Percentiles rank a stretch among this genome's conserved stretches.
Evolutionary conservation across 2,797 vertebrate genomes (phyloP).

Genomic region (Toxotes lorentzi): DNA sequence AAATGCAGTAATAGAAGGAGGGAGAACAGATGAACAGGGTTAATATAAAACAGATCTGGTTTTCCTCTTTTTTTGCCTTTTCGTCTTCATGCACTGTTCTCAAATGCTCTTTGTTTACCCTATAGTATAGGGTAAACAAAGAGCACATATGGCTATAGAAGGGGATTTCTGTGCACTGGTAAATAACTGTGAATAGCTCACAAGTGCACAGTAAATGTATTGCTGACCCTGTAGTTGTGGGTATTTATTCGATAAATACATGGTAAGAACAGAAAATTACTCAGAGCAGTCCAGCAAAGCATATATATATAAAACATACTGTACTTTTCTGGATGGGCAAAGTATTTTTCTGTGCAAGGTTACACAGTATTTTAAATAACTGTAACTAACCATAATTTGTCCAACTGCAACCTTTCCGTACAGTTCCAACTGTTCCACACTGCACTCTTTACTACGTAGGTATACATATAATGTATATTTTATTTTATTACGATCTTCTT

Average conservation of each 20-base stretch:
- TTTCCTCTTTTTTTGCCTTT: not conserved
- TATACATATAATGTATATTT: not conserved
- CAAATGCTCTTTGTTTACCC: not conserved
- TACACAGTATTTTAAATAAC: not conserved
- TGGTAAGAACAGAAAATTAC: constrained; percentile 11
- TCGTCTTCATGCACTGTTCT: not conserved
- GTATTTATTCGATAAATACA: constrained; percentile 17
- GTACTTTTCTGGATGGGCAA: not conserved
- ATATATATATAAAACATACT: not conserved
- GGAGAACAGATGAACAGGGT: constrained; percentile 24
- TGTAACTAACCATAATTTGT: not conserved
- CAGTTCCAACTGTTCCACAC: not conserved
- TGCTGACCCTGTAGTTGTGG: not conserved
- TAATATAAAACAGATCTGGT: constrained; percentile 41
- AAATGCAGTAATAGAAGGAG: constrained; percentile 31
- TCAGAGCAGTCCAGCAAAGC: not conserved
- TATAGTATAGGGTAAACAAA: not conserved
- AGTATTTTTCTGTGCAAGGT: not conserved
- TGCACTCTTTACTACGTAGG: not conserved
- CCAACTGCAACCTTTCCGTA: not conserved
- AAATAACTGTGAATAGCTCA: constrained; percentile 12
- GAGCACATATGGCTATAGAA: not conserved
- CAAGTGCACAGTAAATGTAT: not conserved
- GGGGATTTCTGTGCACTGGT: not conserved
- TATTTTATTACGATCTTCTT: too few species aligned